phyloP scores from a whole-genome alignment of 2,888 invertebrate genomes.

The Dascillus cervinus region DNA sequence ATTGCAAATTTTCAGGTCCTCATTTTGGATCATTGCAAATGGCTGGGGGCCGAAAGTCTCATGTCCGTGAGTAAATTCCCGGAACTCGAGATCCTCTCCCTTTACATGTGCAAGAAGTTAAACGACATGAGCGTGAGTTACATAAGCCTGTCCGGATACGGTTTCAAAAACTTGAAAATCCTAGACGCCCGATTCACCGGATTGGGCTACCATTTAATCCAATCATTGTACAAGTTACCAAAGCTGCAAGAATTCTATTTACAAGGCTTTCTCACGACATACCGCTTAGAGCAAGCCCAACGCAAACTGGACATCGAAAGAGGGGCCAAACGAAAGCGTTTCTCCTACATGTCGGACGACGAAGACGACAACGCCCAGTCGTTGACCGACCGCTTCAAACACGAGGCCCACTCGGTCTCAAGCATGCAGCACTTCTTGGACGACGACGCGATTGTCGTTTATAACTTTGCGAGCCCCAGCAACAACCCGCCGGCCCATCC shows the following conservation, averaged over 20 bases:
- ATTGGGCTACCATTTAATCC: conserved; percentile 30
- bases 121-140: conserved; percentile 58
- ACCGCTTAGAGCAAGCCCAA: conserved; percentile 12
- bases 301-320: conserved; percentile 14
- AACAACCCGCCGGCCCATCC: conserved; percentile 13
- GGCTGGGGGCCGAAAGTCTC: conserved; percentile 67
- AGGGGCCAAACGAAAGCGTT: conserved; percentile 7
- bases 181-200: conserved; percentile 37
- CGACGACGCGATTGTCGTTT: conserved; percentile 17
- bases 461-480: conserved; percentile 7
- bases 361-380: conserved; percentile 16
- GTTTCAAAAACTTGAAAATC: conserved; percentile 51
- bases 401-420: background rate
- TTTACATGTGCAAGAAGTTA: conserved; percentile 58
- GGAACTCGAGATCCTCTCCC: conserved; percentile 51
- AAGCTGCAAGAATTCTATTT: conserved; percentile 32
- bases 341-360: conserved; percentile 16
- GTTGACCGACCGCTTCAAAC: conserved; percentile 7
- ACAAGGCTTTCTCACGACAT: conserved; percentile 24
- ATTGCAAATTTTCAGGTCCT: conserved; percentile 47
- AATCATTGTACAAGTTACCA: conserved; percentile 24
- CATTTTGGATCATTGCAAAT: conserved; percentile 63
- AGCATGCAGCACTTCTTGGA: conserved; percentile 8
- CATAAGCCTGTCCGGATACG: conserved; percentile 67
- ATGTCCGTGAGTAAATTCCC: conserved; percentile 65